Evolutionary conservation across 2,797 vertebrate genomes (phyloP), one percentile per base, ranked within the genome.

Genomic region (Enteromius afrohamiltoni): DNA sequence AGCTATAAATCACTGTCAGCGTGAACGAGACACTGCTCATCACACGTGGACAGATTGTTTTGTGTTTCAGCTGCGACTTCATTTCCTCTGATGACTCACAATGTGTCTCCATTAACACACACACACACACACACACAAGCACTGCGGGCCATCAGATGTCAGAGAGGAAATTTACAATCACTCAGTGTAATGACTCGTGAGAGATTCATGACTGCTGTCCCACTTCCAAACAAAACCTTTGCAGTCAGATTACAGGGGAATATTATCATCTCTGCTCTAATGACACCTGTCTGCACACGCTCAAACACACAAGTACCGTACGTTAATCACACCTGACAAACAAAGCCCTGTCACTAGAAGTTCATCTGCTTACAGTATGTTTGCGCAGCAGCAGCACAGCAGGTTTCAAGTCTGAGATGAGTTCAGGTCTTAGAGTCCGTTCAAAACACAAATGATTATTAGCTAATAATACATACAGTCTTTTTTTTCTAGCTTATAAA

Each of bases 61-160:
- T 73, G 45, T 51, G 16, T 64, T 64, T 79, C 29, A 67, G 60
- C 60, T 31, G 10, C 37, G 10, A 65, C 21, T 45, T 65, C 16
- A 53, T 49, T 47, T 79, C 49, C 58, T 65, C 45, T 64, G 77
- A 62, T 79, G 58, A 45, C 64, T 65, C 64, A 58, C 21, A 64
- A 45, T 42, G 40, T 17, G 68, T 47, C 10, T 70, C 40, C 40
- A 26, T 70, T 23, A 42, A 69, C 37, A 69, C 21, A 68, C 13
- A 76, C 29, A 55, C 13, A 75, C 29, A 55, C 73, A 75, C 71
- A 75, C 65, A 42, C 34, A n/a, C 37, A 13, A 10, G 13, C 76
- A 62, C 53, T 4, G 64, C 3, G 19, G 37, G 19, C n/a, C 42
- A 14, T 26, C 23, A 26, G 42, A 71, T 71, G 42, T 71, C 68